Base-by-base conservation (phyloP, 2,797 vertebrate genomes). In the Neosilurus mollespiculum region DNA sequence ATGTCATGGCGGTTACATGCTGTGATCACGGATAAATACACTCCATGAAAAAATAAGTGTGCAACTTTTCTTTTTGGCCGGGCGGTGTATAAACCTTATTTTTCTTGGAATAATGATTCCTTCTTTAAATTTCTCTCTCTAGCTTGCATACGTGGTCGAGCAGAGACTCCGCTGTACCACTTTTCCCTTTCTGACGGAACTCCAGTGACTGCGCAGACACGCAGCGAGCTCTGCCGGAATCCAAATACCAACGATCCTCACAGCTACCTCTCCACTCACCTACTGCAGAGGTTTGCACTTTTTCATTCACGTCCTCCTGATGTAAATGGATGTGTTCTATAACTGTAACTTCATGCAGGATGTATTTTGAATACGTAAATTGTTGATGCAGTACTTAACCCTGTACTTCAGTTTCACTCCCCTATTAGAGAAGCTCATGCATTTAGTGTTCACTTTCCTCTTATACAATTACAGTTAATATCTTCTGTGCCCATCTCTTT, bases 111-210 rank as follows among this genome's bases (percentile, higher is more conserved):
- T 43, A 26, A 11, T 67, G 10, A 82, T 20, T 79, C 24, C 43
- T 78, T 11, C 26, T 71, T 3, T 18, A 9, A 6, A 12, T 66
- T 14, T 53, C 10, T 87, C 24, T 82, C 86, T 88, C 64, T 90
- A 99, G 98, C 96, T 85, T 97, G 96, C 75, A 93, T 96, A 49
- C 96, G 95, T 5, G 96, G 98, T n/a, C 95, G 96, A 7, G 96
- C 98, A 0, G 98, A 99, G 92, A 99, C 98, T 0, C 97, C 98
- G 0, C 81, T 96, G 4, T 99, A 99, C 89, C 95, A 96, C 59
- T 99, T 99, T 90, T 98, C 97, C 0, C 93, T 99, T 85, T 96
- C 97, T 4, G 98, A 99, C 82, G 98, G 98, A 81, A 99, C 97
- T 3, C 94, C 96, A 84, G 97, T 99, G 89, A 97, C 96, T 0